These are phyloP conservation scores for Creontiades dilutus DNA, from an alignment of 2,888 invertebrate genomes.

Conservation along the genomic window DNA sequence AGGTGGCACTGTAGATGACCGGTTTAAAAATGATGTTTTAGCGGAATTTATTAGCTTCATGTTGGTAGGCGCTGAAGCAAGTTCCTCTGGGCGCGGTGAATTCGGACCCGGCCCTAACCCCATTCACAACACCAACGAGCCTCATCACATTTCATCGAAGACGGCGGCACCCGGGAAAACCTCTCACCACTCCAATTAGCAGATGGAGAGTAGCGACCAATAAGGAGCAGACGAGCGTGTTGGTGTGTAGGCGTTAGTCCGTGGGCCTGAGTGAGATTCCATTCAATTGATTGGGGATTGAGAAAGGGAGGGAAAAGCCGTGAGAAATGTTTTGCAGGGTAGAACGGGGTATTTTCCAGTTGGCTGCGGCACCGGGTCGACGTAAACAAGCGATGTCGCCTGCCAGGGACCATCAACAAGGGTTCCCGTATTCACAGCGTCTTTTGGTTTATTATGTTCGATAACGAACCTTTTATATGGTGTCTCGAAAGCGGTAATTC, in stretches of 20 bases:
- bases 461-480: too few species aligned
- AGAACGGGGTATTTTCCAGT: slow-evolving; percentile 21
- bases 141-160: neutral
- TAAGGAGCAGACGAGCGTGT: neutral
- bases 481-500: too few species aligned
- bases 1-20: too few species aligned
- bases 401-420: neutral
- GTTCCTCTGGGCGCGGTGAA: too few species aligned
- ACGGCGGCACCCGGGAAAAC: neutral
- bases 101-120: neutral
- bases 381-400: slow-evolving; percentile 18
- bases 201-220: neutral
- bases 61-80: too few species aligned
- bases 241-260: neutral
- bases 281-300: slow-evolving; percentile 35
- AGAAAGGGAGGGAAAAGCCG: neutral
- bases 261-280: neutral
- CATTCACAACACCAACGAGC: neutral
- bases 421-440: neutral
- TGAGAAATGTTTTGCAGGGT: slow-evolving; percentile 8
- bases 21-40: too few species aligned
- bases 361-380: neutral
- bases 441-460: neutral
- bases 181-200: slow-evolving; percentile 15
- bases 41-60: too few species aligned